Evolutionary conservation across 2,797 vertebrate species (phyloP), one percentile per base, ranked within the genome.

Genomic region (Falco peregrinus): DNA sequence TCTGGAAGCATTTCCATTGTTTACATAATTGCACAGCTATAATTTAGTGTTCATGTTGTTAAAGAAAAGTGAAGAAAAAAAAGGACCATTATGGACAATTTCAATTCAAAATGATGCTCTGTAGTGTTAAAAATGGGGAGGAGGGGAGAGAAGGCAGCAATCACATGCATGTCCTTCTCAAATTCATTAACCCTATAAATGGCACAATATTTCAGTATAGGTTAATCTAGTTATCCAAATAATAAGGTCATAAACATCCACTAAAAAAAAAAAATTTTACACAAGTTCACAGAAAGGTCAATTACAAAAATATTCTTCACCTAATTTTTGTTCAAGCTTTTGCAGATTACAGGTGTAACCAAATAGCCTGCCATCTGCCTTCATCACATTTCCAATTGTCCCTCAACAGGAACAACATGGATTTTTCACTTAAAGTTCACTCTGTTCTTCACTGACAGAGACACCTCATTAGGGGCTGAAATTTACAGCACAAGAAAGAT

Each of bases 1-100:
- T 99, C 98, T 98, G 98, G 98, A 99, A 99, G 98, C 98, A 99
- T 99, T 98, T 98, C 98, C 97, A 99, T 99, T 99, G 99, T 99
- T 98, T 98, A 98, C 98, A 98, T 98, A 99, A 99, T 99, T 98
- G 98, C 98, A 98, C 97, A 98, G 98, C 98, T 98, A 98, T 98
- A 98, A 98, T 99, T 99, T 98, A 97, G 98, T 71, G 96, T 95
- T 97, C 93, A 64, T 91, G 98, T 98, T 98, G 98, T 98, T 98
- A 98, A 97, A 97, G 97, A 97, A 98, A 98, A 97, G 97, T 95
- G 93, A 90, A 45, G 41, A 45, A 45, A 95, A 39, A 97, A 93
- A 94, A 96, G 93, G 97, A 96, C 96, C 97, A 98, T 98, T 98
- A 98, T 57, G 87, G 96, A 96, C 97, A 95, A 97, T 97, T 98